phyloP scores from a whole-genome alignment of 2,797 vertebrate genomes.

The Anguilla pacifica region DNA sequence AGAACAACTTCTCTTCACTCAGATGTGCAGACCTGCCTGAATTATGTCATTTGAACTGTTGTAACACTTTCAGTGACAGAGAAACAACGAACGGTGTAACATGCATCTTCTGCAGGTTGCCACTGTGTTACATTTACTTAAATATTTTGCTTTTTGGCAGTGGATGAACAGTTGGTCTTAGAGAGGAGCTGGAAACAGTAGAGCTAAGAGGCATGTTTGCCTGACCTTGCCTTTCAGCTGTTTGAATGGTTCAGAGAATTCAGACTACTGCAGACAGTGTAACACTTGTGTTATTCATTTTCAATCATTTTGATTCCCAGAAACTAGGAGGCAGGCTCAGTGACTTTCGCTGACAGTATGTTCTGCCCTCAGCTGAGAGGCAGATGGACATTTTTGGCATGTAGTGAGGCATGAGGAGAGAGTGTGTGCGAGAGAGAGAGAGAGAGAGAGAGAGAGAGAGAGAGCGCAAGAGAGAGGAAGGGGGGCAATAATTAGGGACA shows the following conservation, averaged over 20 bases:
- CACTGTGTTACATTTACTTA: slow-evolving; percentile 35
- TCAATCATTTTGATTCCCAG: slow-evolving; percentile 45
- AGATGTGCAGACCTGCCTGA: not conserved
- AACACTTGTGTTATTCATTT: slow-evolving; percentile 34
- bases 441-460: slow-evolving; percentile 6
- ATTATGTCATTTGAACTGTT: slow-evolving; percentile 3
- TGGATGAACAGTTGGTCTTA: slow-evolving; percentile 54
- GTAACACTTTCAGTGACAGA: not conserved
- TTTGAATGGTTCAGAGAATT: slow-evolving; percentile 48
- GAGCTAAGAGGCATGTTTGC: slow-evolving; percentile 48
- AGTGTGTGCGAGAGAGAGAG: slow-evolving; percentile 36
- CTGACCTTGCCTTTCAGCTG: slow-evolving; percentile 49
- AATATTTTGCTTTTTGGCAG: slow-evolving; percentile 42
- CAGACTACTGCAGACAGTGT: slow-evolving; percentile 33
- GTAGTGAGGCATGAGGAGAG: slow-evolving; percentile 32
- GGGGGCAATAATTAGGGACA: not conserved
- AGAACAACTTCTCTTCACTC: not conserved
- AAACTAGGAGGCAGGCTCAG: slow-evolving; percentile 46
- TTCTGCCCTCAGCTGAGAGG: slow-evolving; percentile 58
- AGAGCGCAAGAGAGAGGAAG: not conserved
- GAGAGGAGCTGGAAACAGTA: slow-evolving; percentile 42
- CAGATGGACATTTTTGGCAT: slow-evolving; percentile 20
- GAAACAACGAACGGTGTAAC: not conserved
- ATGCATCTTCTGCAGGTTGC: not conserved
- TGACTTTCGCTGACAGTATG: slow-evolving; percentile 53